These are phyloP conservation scores for Apotomis capreana DNA, from an alignment of 2,888 invertebrate species.

Conservation along the genomic window DNA sequence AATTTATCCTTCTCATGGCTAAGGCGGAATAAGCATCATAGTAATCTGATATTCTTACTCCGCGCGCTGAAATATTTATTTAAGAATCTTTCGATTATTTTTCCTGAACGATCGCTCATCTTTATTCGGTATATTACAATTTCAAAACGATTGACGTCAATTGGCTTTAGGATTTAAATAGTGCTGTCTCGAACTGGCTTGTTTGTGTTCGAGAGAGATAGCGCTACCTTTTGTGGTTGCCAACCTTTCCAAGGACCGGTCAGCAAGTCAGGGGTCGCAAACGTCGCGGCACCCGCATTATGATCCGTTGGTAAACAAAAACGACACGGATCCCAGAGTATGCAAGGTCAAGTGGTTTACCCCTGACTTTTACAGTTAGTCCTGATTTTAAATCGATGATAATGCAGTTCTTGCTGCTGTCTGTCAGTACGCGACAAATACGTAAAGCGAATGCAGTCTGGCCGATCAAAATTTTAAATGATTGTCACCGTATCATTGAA, in stretches of 20 bases:
- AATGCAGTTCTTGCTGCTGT: conserved; percentile 55
- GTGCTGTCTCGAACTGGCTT: conserved; percentile 13
- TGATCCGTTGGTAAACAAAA: conserved; percentile 30
- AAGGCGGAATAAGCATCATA: conserved; percentile 37
- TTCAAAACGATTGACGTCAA: conserved; percentile 38
- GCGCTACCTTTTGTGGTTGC: not conserved
- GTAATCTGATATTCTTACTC: conserved; percentile 39
- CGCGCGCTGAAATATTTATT: conserved; percentile 32
- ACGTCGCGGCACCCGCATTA: conserved; percentile 9
- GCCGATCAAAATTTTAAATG: conserved; percentile 37
- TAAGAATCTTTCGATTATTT: conserved; percentile 41
- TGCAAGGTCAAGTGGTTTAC: conserved; percentile 74
- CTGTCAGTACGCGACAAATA: conserved; percentile 48
- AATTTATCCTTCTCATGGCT: conserved; percentile 16
- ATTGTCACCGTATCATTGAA: conserved; percentile 22
- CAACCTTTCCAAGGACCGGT: not conserved
- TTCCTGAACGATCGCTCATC: conserved; percentile 50
- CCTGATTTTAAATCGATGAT: conserved; percentile 69
- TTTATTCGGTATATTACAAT: conserved; percentile 51
- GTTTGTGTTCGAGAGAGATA: conserved; percentile 6
- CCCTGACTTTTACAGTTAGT: conserved; percentile 57
- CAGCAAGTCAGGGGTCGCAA: conserved; percentile 14
- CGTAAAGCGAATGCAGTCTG: conserved; percentile 37
- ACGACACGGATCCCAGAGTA: conserved; percentile 57
- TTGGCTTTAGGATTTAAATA: conserved; percentile 36